A percentile compares a stretch with the other conserved stretches of the same genome.
Conservation (phyloP, 2,113 vertebrate species). For the Labeo catla region DNA sequence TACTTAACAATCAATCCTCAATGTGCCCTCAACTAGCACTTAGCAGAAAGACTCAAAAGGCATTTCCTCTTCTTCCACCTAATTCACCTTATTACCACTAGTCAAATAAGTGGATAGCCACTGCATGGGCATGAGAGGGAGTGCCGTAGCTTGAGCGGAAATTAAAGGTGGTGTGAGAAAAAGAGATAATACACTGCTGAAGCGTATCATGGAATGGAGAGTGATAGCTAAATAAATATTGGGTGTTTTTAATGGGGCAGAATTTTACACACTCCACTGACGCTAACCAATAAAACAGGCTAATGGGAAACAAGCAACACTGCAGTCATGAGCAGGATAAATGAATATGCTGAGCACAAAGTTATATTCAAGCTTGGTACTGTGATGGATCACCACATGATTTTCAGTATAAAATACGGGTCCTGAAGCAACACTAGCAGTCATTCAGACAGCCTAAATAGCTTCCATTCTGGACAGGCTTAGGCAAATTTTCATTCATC, state of each 20-base stretch:
- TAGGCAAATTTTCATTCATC: slow-evolving; percentile 26
- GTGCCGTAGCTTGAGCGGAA: slow-evolving; percentile 23
- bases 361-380: not conserved
- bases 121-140: slow-evolving; percentile 24
- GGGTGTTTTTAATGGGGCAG: slow-evolving; percentile 71
- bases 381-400: not conserved
- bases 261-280: slow-evolving; percentile 72
- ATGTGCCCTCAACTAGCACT: slow-evolving; percentile 6
- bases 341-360: slow-evolving; percentile 59
- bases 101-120: not conserved
- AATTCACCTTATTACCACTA: slow-evolving; percentile 28
- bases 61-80: slow-evolving; percentile 33
- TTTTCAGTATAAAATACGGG: not conserved
- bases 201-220: slow-evolving; percentile 46
- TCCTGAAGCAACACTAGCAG: not conserved
- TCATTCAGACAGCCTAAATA: not conserved
- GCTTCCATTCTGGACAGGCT: not conserved
- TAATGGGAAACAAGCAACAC: slow-evolving; percentile 59
- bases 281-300: slow-evolving; percentile 64
- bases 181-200: slow-evolving; percentile 57
- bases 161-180: slow-evolving; percentile 57
- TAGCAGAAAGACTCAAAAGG: not conserved
- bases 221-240: slow-evolving; percentile 53
- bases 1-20: not conserved
- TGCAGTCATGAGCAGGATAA: slow-evolving; percentile 64